A percentile compares a stretch with the other conserved stretches of the same genome.
phyloP scores from a whole-genome alignment of 2,113 vertebrate genomes.

The Porphyrio hochstetteri region DNA sequence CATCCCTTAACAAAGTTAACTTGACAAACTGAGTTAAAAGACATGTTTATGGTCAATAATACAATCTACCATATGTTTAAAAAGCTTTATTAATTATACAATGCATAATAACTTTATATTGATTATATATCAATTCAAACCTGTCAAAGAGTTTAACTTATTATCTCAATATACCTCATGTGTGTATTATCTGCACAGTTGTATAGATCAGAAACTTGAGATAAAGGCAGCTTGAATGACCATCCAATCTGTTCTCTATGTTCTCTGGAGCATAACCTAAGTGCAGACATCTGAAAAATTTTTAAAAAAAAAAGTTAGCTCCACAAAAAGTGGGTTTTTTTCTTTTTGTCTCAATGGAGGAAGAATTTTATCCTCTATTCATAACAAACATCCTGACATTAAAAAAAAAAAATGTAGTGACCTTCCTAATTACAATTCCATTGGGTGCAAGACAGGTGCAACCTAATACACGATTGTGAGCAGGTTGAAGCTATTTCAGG shows the following conservation, averaged over 20 bases:
- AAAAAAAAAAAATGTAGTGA: neutral
- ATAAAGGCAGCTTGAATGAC: neutral
- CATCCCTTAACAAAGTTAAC: neutral
- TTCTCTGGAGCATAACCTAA: neutral
- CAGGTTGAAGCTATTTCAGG: neutral
- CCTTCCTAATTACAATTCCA: neutral
- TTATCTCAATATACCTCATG: neutral
- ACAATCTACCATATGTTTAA: neutral
- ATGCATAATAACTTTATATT: neutral
- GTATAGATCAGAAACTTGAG: neutral
- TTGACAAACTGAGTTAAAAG: neutral
- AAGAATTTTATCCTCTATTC: neutral
- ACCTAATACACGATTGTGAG: neutral
- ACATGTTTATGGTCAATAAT: neutral
- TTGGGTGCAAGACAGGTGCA: neutral
- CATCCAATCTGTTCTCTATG: conserved; percentile 2
- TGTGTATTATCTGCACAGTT: neutral
- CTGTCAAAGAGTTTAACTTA: neutral
- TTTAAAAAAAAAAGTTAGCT: neutral
- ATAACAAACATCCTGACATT: neutral
- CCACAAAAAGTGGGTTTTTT: neutral
- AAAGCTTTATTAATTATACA: neutral
- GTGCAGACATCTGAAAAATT: neutral
- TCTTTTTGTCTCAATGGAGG: neutral
- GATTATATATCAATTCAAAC: neutral